A percentile compares a stretch with the other conserved stretches of the same genome.
Evolutionary conservation across 2,797 vertebrate species (phyloP).

Genomic region (Rhinella marina): DNA sequence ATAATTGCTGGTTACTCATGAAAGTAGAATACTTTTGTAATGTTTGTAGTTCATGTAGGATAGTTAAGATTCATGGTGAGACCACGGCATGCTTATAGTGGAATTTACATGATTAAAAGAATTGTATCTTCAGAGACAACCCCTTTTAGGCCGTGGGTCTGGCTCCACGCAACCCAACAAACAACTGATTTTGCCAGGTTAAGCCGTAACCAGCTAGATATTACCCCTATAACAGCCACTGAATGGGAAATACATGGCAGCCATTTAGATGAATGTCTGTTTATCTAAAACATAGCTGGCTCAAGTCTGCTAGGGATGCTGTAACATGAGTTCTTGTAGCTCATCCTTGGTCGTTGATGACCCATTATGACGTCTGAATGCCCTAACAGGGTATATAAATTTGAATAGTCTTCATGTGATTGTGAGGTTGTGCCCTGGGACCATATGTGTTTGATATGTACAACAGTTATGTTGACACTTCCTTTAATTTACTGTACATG

Average conservation of each 20-base stretch:
- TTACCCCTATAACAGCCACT: background rate
- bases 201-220: background rate
- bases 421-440: too few species aligned
- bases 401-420: too few species aligned
- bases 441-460: too few species aligned
- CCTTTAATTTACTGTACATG: too few species aligned
- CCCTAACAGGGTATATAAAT: background rate
- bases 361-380: background rate
- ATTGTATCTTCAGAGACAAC: too few species aligned
- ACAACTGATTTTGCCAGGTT: background rate
- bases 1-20: background rate
- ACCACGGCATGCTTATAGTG: background rate
- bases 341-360: background rate
- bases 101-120: too few species aligned
- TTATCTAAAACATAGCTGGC: too few species aligned
- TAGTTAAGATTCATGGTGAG: background rate
- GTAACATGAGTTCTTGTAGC: background rate
- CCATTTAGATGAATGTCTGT: background rate
- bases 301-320: background rate
- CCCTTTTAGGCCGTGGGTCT: background rate
- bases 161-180: background rate
- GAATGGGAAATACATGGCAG: background rate
- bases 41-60: background rate
- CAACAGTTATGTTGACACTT: too few species aligned
- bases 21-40: background rate